phyloP scores from a whole-genome alignment of 2,888 invertebrate genomes.

The Pammene fasciana region DNA sequence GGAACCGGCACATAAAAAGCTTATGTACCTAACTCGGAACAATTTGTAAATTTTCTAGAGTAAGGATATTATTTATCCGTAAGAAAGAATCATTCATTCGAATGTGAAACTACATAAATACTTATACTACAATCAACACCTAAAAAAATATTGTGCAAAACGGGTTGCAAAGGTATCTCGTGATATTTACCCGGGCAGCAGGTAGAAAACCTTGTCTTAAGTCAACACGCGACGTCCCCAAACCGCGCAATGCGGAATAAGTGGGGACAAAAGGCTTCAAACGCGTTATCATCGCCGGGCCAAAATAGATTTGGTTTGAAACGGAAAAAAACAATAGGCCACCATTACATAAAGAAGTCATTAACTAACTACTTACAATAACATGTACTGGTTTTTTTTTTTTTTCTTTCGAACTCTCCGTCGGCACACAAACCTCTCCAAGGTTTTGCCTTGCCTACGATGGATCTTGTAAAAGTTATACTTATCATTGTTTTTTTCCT shows the following conservation, averaged over 20 bases:
- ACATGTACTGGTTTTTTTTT: too few relatives aligned
- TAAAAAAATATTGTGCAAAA: background rate
- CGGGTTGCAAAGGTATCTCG: slow-evolving; percentile 12
- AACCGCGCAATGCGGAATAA: slow-evolving; percentile 22
- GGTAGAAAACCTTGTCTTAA: slow-evolving; percentile 23
- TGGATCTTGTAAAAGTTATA: too few relatives aligned
- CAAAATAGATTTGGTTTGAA: background rate
- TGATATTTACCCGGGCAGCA: slow-evolving; percentile 14
- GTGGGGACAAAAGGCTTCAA: slow-evolving; percentile 26
- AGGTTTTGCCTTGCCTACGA: too few relatives aligned
- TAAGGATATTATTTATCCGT: too few relatives aligned
- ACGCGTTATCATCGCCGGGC: background rate
- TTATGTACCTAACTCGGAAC: background rate
- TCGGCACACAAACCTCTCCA: too few relatives aligned
- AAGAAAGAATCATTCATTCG: too few relatives aligned
- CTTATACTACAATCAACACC: background rate
- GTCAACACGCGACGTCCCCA: slow-evolving; percentile 19
- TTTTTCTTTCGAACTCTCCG: too few relatives aligned
- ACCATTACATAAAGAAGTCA: too few relatives aligned
- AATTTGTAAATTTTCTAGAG: background rate
- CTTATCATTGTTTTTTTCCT: too few relatives aligned
- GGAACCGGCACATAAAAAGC: slow-evolving; percentile 16
- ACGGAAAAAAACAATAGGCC: background rate
- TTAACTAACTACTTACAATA: too few relatives aligned
- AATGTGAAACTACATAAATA: background rate